Base-by-base conservation (phyloP, 1,140 invertebrate genomes). In the Leptopilina boulardi region DNA sequence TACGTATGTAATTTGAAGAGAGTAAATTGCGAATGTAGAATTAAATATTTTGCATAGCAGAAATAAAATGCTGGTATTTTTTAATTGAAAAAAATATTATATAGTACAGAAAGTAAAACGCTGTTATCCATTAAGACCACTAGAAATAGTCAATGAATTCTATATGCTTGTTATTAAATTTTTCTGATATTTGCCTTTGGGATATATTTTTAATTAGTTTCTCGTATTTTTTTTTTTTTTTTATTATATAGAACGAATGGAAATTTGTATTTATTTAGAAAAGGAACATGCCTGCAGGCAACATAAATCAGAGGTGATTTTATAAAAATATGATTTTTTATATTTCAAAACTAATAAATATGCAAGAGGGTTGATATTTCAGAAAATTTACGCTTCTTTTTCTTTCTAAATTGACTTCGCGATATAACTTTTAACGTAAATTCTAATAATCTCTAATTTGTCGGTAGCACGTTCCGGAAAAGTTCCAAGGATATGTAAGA, bases 361-460 rank as follows among this genome's bases (percentile, higher is more conserved):
- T 83, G 79, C 82, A 73, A 77, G 13, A 70, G 76, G 76, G 77
- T 84, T 80, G 83, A 79, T 81, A 75, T 81, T 83, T 77, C 71
- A 78, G 78, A 73, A 78, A 82, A 81, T 84, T 84, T 82, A 81
- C 83, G 75, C 80, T 77, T 66, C 41, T 72, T 54, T 71, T 77
- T 74, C 76, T 79, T 78, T 72, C 73, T 73, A 80, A 81, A 80
- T 77, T 78, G 78, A 77, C 81, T 77, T 77, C 78, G 72, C 80
- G 85, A 86, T 85, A 85, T 86, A 87, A 87, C 84, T 87, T 87
- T 78, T 76, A 59, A 71, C 86, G 84, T 87, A 87, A 87, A 88
- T 88, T 77, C 84, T 88, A 87, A 87, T 88, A 88, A 88, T 80
- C 77, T 81, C 84, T 86, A 88, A 87, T 87, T 88, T 86, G 85